Evolutionary conservation across 1,140 invertebrate genomes (phyloP).

Genomic region (Zelostemma sp.): DNA sequence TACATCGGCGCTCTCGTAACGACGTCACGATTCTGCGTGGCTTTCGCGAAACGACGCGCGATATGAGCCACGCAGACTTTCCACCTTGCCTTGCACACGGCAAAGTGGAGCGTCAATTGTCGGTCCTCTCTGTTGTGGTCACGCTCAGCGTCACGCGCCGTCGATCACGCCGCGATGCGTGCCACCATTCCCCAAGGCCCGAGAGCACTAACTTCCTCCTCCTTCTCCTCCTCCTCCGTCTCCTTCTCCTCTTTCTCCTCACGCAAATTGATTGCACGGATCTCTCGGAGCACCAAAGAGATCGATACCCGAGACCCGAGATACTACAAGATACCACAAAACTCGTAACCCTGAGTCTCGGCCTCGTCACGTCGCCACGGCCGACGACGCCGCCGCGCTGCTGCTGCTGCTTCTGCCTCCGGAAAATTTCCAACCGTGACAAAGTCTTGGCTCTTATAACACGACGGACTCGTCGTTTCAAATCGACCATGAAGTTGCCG

Average conservation of each 20-base stretch:
- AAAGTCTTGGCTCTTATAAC: too few relatives aligned
- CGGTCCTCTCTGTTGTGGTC: slow-evolving; percentile 61
- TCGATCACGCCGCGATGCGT: slow-evolving; percentile 57
- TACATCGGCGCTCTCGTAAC: slow-evolving; percentile 21
- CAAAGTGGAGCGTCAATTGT: slow-evolving; percentile 56
- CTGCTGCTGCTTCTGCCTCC: too few relatives aligned
- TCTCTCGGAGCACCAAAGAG: slow-evolving; percentile 32
- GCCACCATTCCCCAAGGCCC: slow-evolving; percentile 38
- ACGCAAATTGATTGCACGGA: slow-evolving; percentile 58
- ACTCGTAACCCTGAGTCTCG: slow-evolving; percentile 17
- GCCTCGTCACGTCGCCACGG: neutral
- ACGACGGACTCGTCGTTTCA: too few relatives aligned
- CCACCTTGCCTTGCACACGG: slow-evolving; percentile 30
- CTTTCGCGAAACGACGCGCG: slow-evolving; percentile 41
- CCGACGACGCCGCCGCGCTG: too few relatives aligned
- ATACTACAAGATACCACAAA: slow-evolving; percentile 18
- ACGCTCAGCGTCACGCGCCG: slow-evolving; percentile 58
- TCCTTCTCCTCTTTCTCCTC: slow-evolving; percentile 24
- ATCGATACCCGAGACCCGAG: slow-evolving; percentile 23
- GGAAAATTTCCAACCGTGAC: too few relatives aligned
- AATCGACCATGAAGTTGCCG: too few relatives aligned
- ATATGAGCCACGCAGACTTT: slow-evolving; percentile 46
- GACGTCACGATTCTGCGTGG: slow-evolving; percentile 47
- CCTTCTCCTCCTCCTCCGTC: too few relatives aligned
- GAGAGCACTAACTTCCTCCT: slow-evolving; percentile 15